Conservation (phyloP, 2,113 vertebrate species). For the Clarias gariepinus region DNA sequence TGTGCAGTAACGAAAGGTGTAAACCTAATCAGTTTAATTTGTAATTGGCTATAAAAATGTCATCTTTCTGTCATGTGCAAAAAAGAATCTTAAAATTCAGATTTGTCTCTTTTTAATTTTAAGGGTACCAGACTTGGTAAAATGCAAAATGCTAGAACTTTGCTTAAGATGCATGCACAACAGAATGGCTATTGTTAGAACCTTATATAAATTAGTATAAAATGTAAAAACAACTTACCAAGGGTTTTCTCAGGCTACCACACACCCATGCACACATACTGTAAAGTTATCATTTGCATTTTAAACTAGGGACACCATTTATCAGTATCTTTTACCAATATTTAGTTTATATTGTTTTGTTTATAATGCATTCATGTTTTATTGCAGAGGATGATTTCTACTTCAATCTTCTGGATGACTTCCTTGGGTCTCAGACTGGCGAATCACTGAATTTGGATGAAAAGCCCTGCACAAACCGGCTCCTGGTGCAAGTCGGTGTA, state of each 20-base stretch:
- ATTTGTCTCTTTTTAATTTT: no score
- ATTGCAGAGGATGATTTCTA: slow-evolving; percentile 72
- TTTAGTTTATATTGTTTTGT: neutral
- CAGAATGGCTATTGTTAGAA: neutral
- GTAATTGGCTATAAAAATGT: neutral
- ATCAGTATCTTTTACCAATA: no score
- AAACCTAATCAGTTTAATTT: neutral
- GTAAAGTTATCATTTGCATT: neutral
- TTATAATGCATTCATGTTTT: neutral
- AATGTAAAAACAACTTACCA: neutral
- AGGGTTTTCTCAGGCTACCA: neutral
- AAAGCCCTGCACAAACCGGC: slow-evolving; percentile 65
- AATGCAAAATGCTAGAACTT: neutral
- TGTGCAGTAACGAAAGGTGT: neutral
- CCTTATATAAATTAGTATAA: neutral
- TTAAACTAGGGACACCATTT: neutral
- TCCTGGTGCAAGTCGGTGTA: slow-evolving; percentile 74
- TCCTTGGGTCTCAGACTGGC: slow-evolving; percentile 69
- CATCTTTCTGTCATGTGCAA: neutral
- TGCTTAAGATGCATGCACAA: neutral
- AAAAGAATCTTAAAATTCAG: neutral
- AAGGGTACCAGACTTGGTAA: neutral
- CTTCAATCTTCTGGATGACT: slow-evolving; percentile 71
- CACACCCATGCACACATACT: neutral
- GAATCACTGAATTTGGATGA: slow-evolving; percentile 61